Base-by-base conservation (phyloP, 1,140 invertebrate genomes). In the Atopsyche davidsoni region DNA sequence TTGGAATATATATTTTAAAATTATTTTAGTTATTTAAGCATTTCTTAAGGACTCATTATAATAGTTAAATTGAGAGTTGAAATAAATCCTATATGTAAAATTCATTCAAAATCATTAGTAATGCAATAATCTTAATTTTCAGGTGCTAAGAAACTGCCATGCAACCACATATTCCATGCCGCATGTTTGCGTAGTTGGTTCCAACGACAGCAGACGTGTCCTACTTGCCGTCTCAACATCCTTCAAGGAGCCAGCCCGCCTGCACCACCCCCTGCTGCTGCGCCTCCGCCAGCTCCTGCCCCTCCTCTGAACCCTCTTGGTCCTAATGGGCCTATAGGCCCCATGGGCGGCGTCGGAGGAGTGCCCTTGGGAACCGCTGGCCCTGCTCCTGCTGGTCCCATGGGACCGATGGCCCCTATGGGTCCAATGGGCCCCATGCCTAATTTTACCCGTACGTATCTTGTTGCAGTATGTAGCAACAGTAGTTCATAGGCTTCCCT, bases 111-210 rank as follows among this genome's bases (percentile, higher is more conserved):
- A n/a, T 19, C 19, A 28, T 18, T 31, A 16, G n/a, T 43, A 24
- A 11, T 51, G 22, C 25, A 38, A 18, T 45, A 14, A 42, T 42
- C 52, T 18, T 40, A 19, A 28, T 11, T 55, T 1, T 67, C 76
- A 72, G 88, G 87, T 31, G 89, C 91, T 2, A 99, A 99, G 74
- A 99, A 98, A 67, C 75, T 99, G 46, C 96, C 97, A 0, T 99
- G 97, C 74, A 96, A 96, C 72, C 97, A 99, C 67, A 98, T 99
- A 62, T 99, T 99, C 75, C 97, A 99, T 70, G 91, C 94, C 17
- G 87, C 89, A 22, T 99, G 97, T 70, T 75, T 99, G n/a, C 81
- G 96, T 6, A 94, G 94, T 3, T 99, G 96, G 96, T 99, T 99
- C 72, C 97, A 99, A 75, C 80, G 96, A 9, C 97, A 99, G 69